Base-by-base conservation (phyloP, 2,113 vertebrate species). In the Nothoprocta pentlandii region DNA sequence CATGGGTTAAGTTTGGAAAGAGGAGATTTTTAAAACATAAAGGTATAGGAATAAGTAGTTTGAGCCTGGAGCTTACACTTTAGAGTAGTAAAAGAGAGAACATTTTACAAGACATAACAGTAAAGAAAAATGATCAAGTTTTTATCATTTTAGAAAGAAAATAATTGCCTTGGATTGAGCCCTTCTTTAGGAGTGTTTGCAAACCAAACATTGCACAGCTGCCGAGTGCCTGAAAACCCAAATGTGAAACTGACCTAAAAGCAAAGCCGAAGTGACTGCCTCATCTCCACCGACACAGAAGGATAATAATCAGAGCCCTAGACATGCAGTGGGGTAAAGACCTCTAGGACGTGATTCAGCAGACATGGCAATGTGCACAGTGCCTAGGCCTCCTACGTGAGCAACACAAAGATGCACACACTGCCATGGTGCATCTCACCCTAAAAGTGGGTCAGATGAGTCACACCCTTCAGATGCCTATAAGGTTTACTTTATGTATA, bases 151-250 rank as follows among this genome's bases (percentile, higher is more conserved):
- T 79, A 59, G 64, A 92, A 89, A 74, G 84, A 95, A 95, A 94
- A 92, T 70, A 87, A 94, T 85, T 96, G 78, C 11, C 51, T 91
- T 93, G 90, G 77, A 91, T 86, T 58, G 19, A 96, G 83, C 62
- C 80, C 56, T 90, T 93, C 73, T 61, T 80, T 62, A 39, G 34
- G 66, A 92, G 80, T 71, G 66, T 96, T 94, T 95, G 92, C 92
- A 96, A 93, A 94, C 58, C 88, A 97, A 95, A 95, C 69, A 84
- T 95, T 80, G 68, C 69, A 80, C 53, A 80, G 77, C 90, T 97
- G 93, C 85, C 87, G 92, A 94, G 28, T 49, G 53, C 76, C 69
- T 90, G 82, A 95, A 88, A 90, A 79, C 51, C 71, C 92, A 93
- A 96, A 90, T 53, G 80, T 91, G 92, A 90, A 94, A 78, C 64